These are phyloP conservation scores for Neogobius melanostomus DNA, from an alignment of 2,113 vertebrate genomes.

Conservation along the genomic window DNA sequence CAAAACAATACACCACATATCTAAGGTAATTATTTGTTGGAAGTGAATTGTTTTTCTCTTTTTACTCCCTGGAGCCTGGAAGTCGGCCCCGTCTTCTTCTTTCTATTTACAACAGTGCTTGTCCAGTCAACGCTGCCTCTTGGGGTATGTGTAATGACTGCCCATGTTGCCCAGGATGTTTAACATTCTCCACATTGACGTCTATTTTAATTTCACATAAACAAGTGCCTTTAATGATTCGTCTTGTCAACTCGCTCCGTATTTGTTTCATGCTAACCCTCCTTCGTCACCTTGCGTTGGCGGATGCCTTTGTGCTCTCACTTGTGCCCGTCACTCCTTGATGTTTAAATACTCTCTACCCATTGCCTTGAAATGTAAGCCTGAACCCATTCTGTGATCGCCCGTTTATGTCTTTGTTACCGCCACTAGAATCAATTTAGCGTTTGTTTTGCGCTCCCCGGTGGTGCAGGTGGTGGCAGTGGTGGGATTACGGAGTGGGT, in stretches of 20 bases:
- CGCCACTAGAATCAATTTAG: slow-evolving; percentile 39
- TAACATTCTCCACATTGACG: slow-evolving; percentile 36
- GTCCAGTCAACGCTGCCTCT: neutral
- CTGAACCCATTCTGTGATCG: slow-evolving; percentile 10
- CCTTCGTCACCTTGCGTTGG: slow-evolving; percentile 17
- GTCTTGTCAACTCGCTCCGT: slow-evolving; percentile 21
- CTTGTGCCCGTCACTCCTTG: slow-evolving; percentile 24
- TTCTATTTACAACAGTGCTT: neutral
- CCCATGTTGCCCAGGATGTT: slow-evolving; percentile 27
- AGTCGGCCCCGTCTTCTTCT: neutral
- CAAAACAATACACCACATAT: too few relatives aligned
- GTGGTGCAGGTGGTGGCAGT: slow-evolving; percentile 62
- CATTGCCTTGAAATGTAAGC: slow-evolving; percentile 4
- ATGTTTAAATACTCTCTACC: slow-evolving; percentile 34
- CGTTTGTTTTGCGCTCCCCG: slow-evolving; percentile 35
- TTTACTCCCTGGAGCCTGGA: too few relatives aligned
- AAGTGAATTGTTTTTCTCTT: too few relatives aligned
- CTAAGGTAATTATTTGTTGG: too few relatives aligned
- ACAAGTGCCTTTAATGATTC: slow-evolving; percentile 43
- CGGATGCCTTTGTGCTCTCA: slow-evolving; percentile 24
- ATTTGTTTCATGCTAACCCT: slow-evolving; percentile 24
- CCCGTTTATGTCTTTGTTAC: slow-evolving; percentile 1
- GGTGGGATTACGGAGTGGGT: slow-evolving; percentile 75
- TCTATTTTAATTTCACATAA: slow-evolving; percentile 60
- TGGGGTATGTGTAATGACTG: slow-evolving; percentile 1